phyloP scores from a whole-genome alignment of 2,888 invertebrate genomes.

The Agriotes lineatus region DNA sequence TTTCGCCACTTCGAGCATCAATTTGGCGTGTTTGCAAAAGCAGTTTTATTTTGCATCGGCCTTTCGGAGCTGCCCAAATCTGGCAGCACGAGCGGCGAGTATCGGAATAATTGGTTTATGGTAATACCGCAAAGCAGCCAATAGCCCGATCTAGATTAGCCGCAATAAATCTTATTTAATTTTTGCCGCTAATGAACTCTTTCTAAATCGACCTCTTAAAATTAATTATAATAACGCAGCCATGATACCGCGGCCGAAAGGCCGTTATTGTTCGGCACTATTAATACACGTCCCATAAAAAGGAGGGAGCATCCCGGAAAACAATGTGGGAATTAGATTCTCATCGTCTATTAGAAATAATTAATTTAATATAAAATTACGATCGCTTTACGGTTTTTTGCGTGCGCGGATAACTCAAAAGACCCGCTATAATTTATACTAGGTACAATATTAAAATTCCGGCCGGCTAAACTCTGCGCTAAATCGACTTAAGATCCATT shows the following conservation, averaged over 20 bases:
- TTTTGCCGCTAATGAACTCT: conserved; percentile 39
- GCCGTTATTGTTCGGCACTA: conserved; percentile 33
- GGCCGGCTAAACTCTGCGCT: conserved; percentile 31
- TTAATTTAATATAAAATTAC: conserved; percentile 52
- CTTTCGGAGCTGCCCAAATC: neutral
- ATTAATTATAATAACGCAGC: conserved; percentile 38
- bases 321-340: conserved; percentile 55
- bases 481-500: conserved; percentile 48
- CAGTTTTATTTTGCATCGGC: conserved; percentile 36
- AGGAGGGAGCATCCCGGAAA: conserved; percentile 37
- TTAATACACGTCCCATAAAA: conserved; percentile 32
- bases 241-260: conserved; percentile 8
- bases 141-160: conserved; percentile 23
- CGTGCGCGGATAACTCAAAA: conserved; percentile 34
- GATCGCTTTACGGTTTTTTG: conserved; percentile 40
- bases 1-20: conserved; percentile 34
- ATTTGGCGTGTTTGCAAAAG: conserved; percentile 3
- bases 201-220: conserved; percentile 38
- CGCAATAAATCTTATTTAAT: conserved; percentile 25
- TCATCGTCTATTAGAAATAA: conserved; percentile 56
- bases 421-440: conserved; percentile 43
- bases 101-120: conserved; percentile 18
- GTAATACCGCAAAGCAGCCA: conserved; percentile 14
- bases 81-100: neutral
- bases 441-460: conserved; percentile 40